These are phyloP conservation scores for Phylloscopus collybita DNA, from an alignment of 2,797 vertebrate species.

Conservation along the genomic window DNA sequence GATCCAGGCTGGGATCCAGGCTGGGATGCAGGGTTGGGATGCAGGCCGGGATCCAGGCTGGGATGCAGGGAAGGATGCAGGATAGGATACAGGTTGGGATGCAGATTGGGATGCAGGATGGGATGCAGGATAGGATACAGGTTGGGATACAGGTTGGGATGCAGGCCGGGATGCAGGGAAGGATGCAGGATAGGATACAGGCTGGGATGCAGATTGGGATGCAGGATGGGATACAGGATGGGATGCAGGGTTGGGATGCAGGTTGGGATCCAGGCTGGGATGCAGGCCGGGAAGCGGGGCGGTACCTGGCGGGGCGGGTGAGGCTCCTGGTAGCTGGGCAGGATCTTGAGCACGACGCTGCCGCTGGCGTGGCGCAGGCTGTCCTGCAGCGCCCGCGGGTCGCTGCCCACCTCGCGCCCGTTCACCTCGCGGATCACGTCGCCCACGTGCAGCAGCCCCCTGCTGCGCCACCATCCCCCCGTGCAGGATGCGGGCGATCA, in stretches of 20 bases:
- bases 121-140: too few relatives aligned
- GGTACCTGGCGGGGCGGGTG: conserved; percentile 87
- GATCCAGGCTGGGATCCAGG: too few relatives aligned
- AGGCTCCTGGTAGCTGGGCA: conserved; percentile 91
- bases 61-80: too few relatives aligned
- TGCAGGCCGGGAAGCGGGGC: not conserved
- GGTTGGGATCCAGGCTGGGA: too few relatives aligned
- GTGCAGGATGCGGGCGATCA: conserved; percentile 94
- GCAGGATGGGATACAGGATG: not conserved
- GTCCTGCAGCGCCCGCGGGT: conserved; percentile 88
- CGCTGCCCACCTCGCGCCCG: conserved; percentile 86
- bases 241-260: too few relatives aligned
- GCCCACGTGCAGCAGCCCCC: conserved; percentile 92
- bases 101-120: too few relatives aligned
- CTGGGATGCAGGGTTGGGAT: not conserved
- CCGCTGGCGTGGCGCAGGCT: conserved; percentile 88
- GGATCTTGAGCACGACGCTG: conserved; percentile 89
- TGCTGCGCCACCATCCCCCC: conserved; percentile 97
- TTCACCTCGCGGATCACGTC: conserved; percentile 96
- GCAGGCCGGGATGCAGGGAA: not conserved
- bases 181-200: not conserved
- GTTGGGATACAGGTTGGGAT: too few relatives aligned
- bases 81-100: too few relatives aligned
- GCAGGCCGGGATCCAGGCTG: too few relatives aligned
- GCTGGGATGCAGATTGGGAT: too few relatives aligned